These are phyloP conservation scores for Hybognathus amarus DNA, from an alignment of 2,797 vertebrate genomes.

Conservation along the genomic window DNA sequence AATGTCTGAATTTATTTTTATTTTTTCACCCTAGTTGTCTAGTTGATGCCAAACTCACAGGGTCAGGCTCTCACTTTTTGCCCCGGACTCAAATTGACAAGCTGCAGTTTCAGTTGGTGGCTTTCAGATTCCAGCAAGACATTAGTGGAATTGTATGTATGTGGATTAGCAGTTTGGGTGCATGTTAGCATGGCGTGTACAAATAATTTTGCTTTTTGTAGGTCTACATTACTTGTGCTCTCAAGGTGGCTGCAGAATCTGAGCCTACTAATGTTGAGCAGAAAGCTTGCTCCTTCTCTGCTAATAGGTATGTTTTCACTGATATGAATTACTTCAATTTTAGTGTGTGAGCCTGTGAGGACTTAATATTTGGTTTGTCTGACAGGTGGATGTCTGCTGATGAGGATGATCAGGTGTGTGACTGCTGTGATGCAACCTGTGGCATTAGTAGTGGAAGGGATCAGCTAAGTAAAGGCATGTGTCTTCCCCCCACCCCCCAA, in stretches of 20 bases:
- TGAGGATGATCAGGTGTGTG: conserved; percentile 58
- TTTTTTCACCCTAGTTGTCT: conserved; percentile 66
- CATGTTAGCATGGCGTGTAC: background rate
- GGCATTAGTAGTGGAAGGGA: conserved; percentile 9
- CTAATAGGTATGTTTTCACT: conserved; percentile 58
- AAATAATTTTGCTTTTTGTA: conserved; percentile 40
- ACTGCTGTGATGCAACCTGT: conserved; percentile 70
- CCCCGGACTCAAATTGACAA: conserved; percentile 55
- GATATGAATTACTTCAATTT: fast-evolving
- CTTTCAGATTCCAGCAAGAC: conserved; percentile 70
- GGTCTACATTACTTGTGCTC: conserved; percentile 76
- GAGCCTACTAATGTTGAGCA: conserved; percentile 31
- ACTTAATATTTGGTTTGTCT: background rate
- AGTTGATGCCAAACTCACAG: conserved; percentile 67
- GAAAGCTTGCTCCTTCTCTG: conserved; percentile 74
- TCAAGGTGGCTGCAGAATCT: conserved; percentile 66
- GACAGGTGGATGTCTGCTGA: conserved; percentile 70
- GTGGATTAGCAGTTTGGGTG: background rate
- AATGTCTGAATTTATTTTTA: background rate
- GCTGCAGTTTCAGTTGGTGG: conserved; percentile 72
- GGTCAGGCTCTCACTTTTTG: conserved; percentile 68
- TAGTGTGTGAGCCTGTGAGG: background rate
- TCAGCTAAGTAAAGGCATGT: background rate
- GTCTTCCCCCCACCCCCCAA: too few species aligned
- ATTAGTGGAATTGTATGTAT: conserved; percentile 56